phyloP scores from a whole-genome alignment of 30 jellyfish, hydroid and myxozoan genomes.

The Aurelia sp. region DNA sequence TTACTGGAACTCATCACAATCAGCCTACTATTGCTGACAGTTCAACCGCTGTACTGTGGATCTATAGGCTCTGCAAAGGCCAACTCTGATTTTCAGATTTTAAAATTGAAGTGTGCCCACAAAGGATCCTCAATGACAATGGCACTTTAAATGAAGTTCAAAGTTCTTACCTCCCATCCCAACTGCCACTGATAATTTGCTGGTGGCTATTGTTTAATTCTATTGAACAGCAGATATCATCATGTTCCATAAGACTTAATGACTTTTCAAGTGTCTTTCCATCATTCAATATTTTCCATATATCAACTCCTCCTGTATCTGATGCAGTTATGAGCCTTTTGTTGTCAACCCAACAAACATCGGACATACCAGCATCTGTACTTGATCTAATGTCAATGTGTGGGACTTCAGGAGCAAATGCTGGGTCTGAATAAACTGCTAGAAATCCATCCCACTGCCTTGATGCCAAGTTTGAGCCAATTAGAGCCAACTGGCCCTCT shows the following conservation, averaged over 20 bases:
- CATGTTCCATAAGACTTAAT: conserved; percentile 73
- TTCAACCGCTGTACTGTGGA: no score
- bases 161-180: conserved; percentile 78
- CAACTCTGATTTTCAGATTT: no score
- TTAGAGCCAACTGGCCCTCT: conserved; percentile 86
- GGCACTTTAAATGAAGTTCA: no score
- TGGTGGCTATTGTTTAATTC: conserved; percentile 53
- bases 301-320: conserved; percentile 84
- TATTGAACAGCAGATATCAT: conserved; percentile 85
- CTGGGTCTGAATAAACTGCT: conserved; percentile 75
- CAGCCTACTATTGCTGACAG: no score
- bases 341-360: conserved; percentile 75
- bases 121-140: no score
- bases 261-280: conserved; percentile 56
- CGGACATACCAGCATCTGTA: conserved; percentile 87
- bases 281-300: conserved; percentile 58
- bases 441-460: conserved; percentile 91
- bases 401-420: conserved; percentile 86
- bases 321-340: conserved; percentile 57
- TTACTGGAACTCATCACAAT: no score
- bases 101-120: no score
- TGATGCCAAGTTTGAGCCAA: conserved; percentile 87
- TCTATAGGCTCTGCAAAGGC: no score
- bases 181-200: conserved; percentile 90
- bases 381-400: conserved; percentile 71